A percentile compares a stretch with the other conserved stretches of the same genome.
These are phyloP conservation scores for Adelognathus sp. DNA, from an alignment of 2,888 invertebrate genomes.

Conservation along the genomic window DNA sequence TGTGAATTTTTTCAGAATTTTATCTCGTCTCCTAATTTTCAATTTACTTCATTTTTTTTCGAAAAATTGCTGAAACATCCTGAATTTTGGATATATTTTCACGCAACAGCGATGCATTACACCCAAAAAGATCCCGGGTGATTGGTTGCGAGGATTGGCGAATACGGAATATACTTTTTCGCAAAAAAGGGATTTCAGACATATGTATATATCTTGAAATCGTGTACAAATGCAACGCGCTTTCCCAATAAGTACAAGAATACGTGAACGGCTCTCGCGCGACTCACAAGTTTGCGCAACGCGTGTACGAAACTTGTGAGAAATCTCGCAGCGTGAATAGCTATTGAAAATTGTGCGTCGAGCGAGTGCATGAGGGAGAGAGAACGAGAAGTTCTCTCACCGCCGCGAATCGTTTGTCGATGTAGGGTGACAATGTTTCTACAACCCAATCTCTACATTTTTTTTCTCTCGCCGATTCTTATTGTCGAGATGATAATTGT, in stretches of 20 bases:
- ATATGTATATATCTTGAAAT: too few relatives aligned
- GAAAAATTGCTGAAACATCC: too few relatives aligned
- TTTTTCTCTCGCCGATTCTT: not conserved
- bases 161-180: too few relatives aligned
- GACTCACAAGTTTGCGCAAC: constrained; percentile 18
- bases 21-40: too few relatives aligned
- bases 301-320: constrained; percentile 19
- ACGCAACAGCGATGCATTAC: too few relatives aligned
- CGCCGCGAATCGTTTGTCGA: constrained; percentile 5
- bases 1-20: too few relatives aligned
- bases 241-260: constrained; percentile 37
- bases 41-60: too few relatives aligned
- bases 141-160: constrained; percentile 47
- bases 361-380: not conserved
- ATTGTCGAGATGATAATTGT: too few relatives aligned
- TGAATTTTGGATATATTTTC: too few relatives aligned
- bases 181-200: too few relatives aligned
- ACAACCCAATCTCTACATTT: not conserved
- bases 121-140: too few relatives aligned
- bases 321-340: constrained; percentile 2
- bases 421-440: constrained; percentile 32
- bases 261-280: not conserved
- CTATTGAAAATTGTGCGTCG: not conserved
- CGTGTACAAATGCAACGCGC: constrained; percentile 15
- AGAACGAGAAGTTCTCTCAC: not conserved